Percentiles rank a stretch among this genome's conserved stretches.
These are phyloP conservation scores for Stomatorhinus ivindoensis DNA, from an alignment of 2,113 vertebrate species.

Conservation along the genomic window DNA sequence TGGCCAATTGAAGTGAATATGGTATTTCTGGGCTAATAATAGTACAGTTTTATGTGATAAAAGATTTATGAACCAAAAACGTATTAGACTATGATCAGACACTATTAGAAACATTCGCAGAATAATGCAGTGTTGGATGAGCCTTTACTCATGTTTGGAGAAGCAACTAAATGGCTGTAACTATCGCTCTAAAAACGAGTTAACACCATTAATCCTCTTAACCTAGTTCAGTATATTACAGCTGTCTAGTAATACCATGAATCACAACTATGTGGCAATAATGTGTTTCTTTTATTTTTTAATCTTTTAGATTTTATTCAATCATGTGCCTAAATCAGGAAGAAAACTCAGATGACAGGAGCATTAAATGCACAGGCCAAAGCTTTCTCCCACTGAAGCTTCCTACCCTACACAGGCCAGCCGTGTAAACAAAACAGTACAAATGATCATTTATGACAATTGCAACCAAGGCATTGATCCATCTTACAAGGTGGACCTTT, in stretches of 20 bases:
- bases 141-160: neutral
- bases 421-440: neutral
- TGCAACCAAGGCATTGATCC: neutral
- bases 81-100: neutral
- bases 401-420: no score
- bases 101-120: neutral
- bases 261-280: neutral
- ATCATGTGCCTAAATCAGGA: neutral
- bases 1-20: neutral
- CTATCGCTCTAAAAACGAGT: neutral
- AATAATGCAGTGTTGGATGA: neutral
- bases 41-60: neutral
- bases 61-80: neutral
- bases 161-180: neutral
- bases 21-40: conserved; percentile 8
- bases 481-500: neutral
- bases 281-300: neutral
- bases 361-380: neutral
- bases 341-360: neutral
- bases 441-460: neutral
- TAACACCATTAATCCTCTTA: neutral
- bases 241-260: neutral
- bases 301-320: neutral
- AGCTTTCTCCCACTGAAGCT: neutral
- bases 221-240: neutral